Base-by-base conservation (phyloP, 2,113 vertebrate species). In the Sylvietta virens region DNA sequence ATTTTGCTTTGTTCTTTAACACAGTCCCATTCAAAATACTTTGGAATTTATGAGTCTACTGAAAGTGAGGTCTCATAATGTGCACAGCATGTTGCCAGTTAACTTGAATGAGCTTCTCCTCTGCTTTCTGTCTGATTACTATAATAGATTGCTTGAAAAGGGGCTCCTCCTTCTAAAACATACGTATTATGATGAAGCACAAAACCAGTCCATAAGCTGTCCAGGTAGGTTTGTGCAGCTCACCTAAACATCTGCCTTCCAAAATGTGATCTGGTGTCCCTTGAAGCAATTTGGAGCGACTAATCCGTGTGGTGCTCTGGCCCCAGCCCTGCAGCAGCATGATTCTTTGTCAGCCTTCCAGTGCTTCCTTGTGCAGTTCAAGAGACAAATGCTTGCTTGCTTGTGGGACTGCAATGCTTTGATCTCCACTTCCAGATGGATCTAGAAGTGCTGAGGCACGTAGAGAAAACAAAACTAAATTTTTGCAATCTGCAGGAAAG, bases 1-100 rank as follows among this genome's bases (percentile, higher is more conserved):
- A 57, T 79, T 94, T 85, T 78, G 58, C 96, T 98, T 97, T 98
- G 93, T 97, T 98, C 92, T 97, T 89, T 86, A 80, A 64, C 56
- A 81, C 77, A 81, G 82, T 9, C 69, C 20, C 45, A 67, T 92
- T 95, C 72, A 48, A 78, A 94, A 90, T 54, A 56, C 80, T 48
- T 60, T 77, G 88, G 86, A 90, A 92, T 85, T 95, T 91, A 96
- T 88, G 64, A 85, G 86, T 88, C 92, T 77, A 84, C 84, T 90
- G 92, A 95, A 94, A 69, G 53, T 94, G 88, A 96, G 66, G 62
- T 92, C 83, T 96, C 86, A 65, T 95, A 97, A 95, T 90, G 66
- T 47, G 89, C 94, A 93, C 94, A 95, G 90, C 35, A 50, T 91
- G 93, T 67, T 78, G 87, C 93, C 78, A 37, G 96, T 84, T 96